phyloP scores from a whole-genome alignment of 2,113 vertebrate species.

The Ameiurus melas region DNA sequence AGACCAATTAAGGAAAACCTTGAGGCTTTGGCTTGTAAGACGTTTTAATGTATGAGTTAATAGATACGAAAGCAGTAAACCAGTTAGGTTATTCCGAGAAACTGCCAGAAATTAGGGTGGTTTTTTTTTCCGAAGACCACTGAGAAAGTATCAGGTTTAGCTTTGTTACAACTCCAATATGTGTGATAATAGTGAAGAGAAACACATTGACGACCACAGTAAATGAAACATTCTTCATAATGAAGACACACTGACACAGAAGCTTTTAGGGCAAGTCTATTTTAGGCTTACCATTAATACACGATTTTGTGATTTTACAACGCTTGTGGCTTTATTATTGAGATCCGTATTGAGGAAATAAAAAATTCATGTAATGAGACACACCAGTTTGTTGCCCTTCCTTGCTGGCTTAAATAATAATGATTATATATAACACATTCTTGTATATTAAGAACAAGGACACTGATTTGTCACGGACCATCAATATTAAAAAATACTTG shows the following conservation, averaged over 20 bases:
- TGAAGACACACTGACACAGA: constrained; percentile 22
- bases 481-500: background rate
- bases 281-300: background rate
- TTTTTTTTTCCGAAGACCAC: background rate
- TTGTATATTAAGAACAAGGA: constrained; percentile 66
- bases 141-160: background rate
- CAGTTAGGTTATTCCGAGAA: background rate
- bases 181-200: background rate
- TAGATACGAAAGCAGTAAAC: background rate
- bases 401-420: background rate
- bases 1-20: constrained; percentile 6
- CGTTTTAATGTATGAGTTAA: background rate
- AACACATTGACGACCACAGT: background rate
- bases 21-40: background rate
- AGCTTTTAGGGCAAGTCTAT: constrained; percentile 7
- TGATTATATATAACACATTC: constrained; percentile 59
- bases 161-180: background rate
- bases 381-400: background rate
- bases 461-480: background rate
- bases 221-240: background rate
- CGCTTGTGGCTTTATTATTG: background rate
- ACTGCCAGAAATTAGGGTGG: background rate
- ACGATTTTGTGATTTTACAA: background rate
- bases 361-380: background rate
- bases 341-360: background rate